A percentile compares a stretch with the other conserved stretches of the same genome.
Evolutionary conservation across 2,888 invertebrate species (phyloP).

Genomic region (Dendrolimus houi): DNA sequence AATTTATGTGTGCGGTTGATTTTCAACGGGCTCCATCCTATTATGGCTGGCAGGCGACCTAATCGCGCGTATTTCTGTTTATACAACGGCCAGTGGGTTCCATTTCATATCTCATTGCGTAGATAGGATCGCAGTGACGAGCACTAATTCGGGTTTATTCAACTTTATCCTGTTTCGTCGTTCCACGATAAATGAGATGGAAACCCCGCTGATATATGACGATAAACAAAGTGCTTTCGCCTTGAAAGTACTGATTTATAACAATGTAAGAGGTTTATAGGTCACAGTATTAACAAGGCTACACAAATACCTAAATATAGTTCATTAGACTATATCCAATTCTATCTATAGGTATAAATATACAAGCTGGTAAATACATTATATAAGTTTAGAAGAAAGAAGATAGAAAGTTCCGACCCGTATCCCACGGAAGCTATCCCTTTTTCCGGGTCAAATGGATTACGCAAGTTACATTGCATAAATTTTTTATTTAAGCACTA

Average conservation of each 20-base stretch:
- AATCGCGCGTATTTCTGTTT: constrained; percentile 19
- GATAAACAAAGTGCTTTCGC: constrained; percentile 25
- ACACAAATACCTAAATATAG: background rate
- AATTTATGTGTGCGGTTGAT: background rate
- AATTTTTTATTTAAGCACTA: no score
- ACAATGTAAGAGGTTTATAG: background rate
- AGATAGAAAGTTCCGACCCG: no score
- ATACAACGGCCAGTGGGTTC: constrained; percentile 28
- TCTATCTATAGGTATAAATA: no score
- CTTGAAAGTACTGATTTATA: background rate
- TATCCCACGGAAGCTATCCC: no score
- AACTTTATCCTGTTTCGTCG: constrained; percentile 6
- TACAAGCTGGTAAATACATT: no score
- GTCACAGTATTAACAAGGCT: background rate
- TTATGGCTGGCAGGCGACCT: background rate
- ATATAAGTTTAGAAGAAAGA: no score
- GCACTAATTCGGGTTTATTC: constrained; percentile 32
- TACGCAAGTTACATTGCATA: no score
- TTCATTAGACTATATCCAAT: no score
- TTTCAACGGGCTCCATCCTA: background rate
- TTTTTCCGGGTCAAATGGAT: no score
- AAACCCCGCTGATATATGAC: constrained; percentile 44
- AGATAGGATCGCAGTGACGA: constrained; percentile 44
- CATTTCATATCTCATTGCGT: constrained; percentile 52
- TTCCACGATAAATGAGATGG: constrained; percentile 43